Percentiles rank a stretch among this genome's conserved stretches.
phyloP scores from a whole-genome alignment of 1,140 invertebrate genomes.

The Scaptomyza montana region DNA sequence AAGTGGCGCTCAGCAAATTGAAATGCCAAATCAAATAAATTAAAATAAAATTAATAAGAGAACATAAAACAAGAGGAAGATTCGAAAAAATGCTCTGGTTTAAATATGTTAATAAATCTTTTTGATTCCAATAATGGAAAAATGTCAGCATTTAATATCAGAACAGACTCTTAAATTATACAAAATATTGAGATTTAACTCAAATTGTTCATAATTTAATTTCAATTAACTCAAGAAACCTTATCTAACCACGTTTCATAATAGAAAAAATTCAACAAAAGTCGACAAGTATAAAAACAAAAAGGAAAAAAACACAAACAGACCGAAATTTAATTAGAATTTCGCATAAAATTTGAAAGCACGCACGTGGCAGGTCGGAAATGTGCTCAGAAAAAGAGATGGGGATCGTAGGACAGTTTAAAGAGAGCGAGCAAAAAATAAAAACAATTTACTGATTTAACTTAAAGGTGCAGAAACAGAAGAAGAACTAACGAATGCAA shows the following conservation, averaged over 20 bases:
- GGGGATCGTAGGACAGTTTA: neutral
- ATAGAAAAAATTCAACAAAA: conserved; percentile 13
- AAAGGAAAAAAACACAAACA: conserved; percentile 5
- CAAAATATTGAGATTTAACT: too few relatives aligned
- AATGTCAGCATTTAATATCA: too few relatives aligned
- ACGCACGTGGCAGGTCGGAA: conserved; percentile 52
- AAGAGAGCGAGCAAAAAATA: neutral
- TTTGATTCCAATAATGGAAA: neutral
- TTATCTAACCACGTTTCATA: neutral
- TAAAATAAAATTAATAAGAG: conserved; percentile 25
- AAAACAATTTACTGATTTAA: too few relatives aligned
- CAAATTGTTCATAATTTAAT: too few relatives aligned
- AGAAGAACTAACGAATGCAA: neutral
- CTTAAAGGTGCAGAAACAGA: neutral
- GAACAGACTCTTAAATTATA: neutral
- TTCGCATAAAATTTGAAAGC: conserved; percentile 60
- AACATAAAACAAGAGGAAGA: neutral
- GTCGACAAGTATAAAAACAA: neutral
- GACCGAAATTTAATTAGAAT: conserved; percentile 71
- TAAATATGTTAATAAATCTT: neutral
- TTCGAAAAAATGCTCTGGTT: neutral
- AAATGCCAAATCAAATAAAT: conserved; percentile 66
- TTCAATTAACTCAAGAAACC: neutral
- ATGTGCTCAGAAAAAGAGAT: conserved; percentile 13
- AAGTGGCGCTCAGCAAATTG: conserved; percentile 31